Evolutionary conservation across 2,113 vertebrate species (phyloP).

Genomic region (Genyomyrus donnyi): DNA sequence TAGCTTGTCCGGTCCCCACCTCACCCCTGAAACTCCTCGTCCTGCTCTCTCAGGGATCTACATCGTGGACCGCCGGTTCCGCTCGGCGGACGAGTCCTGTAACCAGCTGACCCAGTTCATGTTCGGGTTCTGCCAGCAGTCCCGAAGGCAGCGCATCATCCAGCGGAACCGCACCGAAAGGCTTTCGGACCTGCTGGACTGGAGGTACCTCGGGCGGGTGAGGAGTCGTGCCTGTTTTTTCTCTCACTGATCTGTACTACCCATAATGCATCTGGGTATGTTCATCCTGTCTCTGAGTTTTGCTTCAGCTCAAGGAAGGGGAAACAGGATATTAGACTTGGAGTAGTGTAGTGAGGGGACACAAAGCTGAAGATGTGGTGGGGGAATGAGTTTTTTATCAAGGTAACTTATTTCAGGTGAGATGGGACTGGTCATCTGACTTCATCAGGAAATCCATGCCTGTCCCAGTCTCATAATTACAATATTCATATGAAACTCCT

Average conservation of each 20-base stretch:
- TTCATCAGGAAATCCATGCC: background rate
- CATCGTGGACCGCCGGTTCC: constrained; percentile 85
- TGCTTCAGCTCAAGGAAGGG: background rate
- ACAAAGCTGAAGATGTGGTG: background rate
- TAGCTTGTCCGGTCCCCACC: background rate
- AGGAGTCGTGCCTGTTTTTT: constrained; percentile 29
- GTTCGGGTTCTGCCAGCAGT: constrained; percentile 89
- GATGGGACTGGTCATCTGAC: background rate
- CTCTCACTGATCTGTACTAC: background rate
- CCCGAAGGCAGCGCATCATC: constrained; percentile 86
- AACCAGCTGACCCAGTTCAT: constrained; percentile 95
- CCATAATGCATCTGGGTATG: background rate
- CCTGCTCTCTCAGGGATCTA: constrained; percentile 72
- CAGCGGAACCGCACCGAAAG: constrained; percentile 90
- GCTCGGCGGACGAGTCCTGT: constrained; percentile 84
- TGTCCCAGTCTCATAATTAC: background rate
- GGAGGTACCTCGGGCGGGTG: constrained; percentile 89
- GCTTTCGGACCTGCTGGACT: constrained; percentile 88
- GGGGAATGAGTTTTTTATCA: background rate
- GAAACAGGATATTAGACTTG: background rate
- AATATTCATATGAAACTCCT: background rate
- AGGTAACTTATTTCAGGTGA: background rate
- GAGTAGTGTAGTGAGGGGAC: background rate
- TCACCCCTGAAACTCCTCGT: background rate
- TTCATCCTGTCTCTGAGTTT: background rate